A percentile compares a stretch with the other conserved stretches of the same genome.
phyloP scores from a whole-genome alignment of 1,140 invertebrate species.

The Cyclina sinensis region DNA sequence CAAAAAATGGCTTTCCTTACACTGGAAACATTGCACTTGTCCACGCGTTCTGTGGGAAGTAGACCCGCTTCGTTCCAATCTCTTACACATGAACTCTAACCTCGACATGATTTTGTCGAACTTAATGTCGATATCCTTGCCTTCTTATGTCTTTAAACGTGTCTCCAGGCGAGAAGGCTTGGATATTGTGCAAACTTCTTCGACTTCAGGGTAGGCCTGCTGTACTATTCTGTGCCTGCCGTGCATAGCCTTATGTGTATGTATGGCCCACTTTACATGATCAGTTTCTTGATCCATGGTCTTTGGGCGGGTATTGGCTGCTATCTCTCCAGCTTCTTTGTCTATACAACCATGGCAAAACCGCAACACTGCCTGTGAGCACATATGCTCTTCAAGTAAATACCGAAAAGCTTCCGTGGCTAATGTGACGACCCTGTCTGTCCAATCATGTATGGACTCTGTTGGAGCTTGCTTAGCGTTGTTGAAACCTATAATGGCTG shows the following conservation, averaged over 20 bases:
- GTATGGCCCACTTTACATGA: constrained; percentile 16
- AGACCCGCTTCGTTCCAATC: no score
- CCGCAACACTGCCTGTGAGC: neutral
- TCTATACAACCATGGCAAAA: constrained; percentile 36
- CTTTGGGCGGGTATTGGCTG: neutral
- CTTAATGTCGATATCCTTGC: no score
- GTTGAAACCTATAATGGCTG: constrained; percentile 39
- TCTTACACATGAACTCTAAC: no score
- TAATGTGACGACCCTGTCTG: neutral
- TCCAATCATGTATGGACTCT: constrained; percentile 39
- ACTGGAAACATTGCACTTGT: no score
- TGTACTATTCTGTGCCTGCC: no score
- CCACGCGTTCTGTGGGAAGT: no score
- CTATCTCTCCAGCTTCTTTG: constrained; percentile 29
- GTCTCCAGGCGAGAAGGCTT: no score
- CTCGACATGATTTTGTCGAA: no score
- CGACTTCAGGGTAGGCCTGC: no score
- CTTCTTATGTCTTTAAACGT: no score
- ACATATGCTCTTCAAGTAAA: constrained; percentile 32
- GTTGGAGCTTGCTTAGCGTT: constrained; percentile 13
- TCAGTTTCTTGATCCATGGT: constrained; percentile 9
- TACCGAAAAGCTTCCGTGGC: constrained; percentile 20
- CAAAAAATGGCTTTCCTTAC: no score
- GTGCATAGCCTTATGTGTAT: constrained; percentile 13
- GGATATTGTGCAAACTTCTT: no score